These are phyloP conservation scores for Chironomus striatipennis DNA, from an alignment of 1,140 invertebrate species.

Conservation along the genomic window DNA sequence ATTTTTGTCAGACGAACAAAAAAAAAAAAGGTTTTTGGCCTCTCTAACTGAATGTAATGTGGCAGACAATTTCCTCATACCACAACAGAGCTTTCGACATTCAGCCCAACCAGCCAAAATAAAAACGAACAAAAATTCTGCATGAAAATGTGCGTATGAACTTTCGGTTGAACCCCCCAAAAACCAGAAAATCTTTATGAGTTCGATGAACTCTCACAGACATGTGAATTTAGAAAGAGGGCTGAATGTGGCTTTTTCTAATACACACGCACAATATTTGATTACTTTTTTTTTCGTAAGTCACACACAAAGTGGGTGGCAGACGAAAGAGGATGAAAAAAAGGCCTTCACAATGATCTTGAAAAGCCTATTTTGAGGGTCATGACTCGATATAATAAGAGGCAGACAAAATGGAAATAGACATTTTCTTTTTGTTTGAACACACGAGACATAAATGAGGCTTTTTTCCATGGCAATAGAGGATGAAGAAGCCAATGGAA, in stretches of 20 bases:
- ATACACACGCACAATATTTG: neutral
- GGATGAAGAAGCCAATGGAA: neutral
- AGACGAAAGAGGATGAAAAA: neutral
- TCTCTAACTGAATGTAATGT: neutral
- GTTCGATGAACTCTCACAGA: conserved; percentile 1
- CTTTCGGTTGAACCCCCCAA: neutral
- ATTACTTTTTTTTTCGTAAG: no score
- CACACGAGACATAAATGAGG: no score
- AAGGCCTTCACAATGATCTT: conserved; percentile 3
- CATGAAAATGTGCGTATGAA: conserved; percentile 7
- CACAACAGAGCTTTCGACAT: neutral
- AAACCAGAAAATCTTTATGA: no score
- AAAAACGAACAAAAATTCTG: neutral
- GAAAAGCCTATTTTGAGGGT: neutral
- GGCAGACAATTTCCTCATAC: conserved; percentile 1
- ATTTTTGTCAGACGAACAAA: neutral
- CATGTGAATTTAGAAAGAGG: neutral
- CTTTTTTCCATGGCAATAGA: neutral
- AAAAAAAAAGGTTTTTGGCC: neutral
- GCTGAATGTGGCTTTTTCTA: neutral
- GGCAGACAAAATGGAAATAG: neutral
- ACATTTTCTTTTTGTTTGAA: neutral
- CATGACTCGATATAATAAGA: neutral
- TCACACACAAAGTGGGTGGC: neutral
- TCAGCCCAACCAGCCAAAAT: neutral